Evolutionary conservation across 2,888 invertebrate genomes (phyloP).

Genomic region (Furcula furcula): DNA sequence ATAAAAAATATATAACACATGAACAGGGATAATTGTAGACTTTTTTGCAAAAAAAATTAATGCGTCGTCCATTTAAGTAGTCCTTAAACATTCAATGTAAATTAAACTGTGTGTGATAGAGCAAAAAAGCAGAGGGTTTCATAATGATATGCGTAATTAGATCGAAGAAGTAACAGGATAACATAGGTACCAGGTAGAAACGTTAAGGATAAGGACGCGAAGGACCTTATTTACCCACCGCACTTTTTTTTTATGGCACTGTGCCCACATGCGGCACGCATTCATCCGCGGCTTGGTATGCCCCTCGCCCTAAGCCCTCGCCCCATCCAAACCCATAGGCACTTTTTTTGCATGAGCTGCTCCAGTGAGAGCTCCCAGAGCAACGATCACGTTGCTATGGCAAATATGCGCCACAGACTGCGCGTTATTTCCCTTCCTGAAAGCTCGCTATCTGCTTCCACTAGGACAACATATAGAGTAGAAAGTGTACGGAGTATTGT

Average conservation of each 20-base stretch:
- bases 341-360: not conserved
- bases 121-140: slow-evolving; percentile 20
- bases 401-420: slow-evolving; percentile 43
- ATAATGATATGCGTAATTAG: slow-evolving; percentile 82
- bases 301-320: slow-evolving; percentile 10
- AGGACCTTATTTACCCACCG: not conserved
- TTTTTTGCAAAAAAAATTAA: no score
- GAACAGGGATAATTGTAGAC: no score
- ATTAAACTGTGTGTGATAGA: no score
- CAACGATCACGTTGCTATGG: slow-evolving; percentile 30
- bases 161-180: slow-evolving; percentile 75
- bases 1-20: no score
- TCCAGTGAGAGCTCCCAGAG: slow-evolving; percentile 1
- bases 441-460: slow-evolving; percentile 84
- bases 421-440: slow-evolving; percentile 81
- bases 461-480: slow-evolving; percentile 71
- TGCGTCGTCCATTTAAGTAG: no score
- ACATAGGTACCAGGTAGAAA: slow-evolving; percentile 53
- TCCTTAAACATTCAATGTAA: no score
- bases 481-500: slow-evolving; percentile 39
- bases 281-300: no score
- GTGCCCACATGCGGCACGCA: no score
- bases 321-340: slow-evolving; percentile 15
- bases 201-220: slow-evolving; percentile 30
- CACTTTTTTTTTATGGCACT: no score